Conservation (phyloP, 2,113 vertebrate genomes). For the Hyperoodon ampullatus region DNA sequence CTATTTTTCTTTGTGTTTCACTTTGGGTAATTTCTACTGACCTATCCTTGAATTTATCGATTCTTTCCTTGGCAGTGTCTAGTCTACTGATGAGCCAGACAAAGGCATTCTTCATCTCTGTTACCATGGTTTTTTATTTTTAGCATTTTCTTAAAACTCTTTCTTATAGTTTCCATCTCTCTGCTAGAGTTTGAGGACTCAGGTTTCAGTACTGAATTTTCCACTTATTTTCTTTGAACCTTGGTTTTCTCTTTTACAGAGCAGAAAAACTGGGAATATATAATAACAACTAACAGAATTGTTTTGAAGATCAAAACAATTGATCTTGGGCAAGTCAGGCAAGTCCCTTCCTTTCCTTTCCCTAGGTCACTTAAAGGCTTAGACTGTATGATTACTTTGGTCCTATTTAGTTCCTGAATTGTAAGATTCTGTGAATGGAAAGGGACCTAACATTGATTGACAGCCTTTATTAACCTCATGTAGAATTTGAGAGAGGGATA, state of each 20-base stretch:
- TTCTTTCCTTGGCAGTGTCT: slow-evolving; percentile 8
- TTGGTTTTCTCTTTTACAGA: slow-evolving; percentile 41
- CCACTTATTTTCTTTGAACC: slow-evolving; percentile 10
- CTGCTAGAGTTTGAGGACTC: neutral
- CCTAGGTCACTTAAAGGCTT: neutral
- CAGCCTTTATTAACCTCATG: slow-evolving; percentile 52
- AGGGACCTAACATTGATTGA: slow-evolving; percentile 31
- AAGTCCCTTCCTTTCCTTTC: neutral
- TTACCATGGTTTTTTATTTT: neutral
- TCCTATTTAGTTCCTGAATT: slow-evolving; percentile 39
- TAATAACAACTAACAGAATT: neutral
- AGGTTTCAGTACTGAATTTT: slow-evolving; percentile 13
- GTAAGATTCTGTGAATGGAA: slow-evolving; percentile 20
- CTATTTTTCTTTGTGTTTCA: neutral
- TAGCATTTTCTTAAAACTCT: neutral
- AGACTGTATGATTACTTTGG: neutral
- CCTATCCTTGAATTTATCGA: slow-evolving; percentile 7
- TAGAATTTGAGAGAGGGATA: slow-evolving; percentile 24
- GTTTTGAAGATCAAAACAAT: slow-evolving; percentile 1
- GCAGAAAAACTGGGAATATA: neutral
- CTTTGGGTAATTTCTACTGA: slow-evolving; percentile 37
- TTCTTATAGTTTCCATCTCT: neutral
- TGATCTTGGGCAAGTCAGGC: neutral
- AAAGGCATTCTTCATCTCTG: slow-evolving; percentile 15
- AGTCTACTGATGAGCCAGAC: neutral